Evolutionary conservation across 2,113 vertebrate species (phyloP).

Genomic region (Cynocephalus volans): DNA sequence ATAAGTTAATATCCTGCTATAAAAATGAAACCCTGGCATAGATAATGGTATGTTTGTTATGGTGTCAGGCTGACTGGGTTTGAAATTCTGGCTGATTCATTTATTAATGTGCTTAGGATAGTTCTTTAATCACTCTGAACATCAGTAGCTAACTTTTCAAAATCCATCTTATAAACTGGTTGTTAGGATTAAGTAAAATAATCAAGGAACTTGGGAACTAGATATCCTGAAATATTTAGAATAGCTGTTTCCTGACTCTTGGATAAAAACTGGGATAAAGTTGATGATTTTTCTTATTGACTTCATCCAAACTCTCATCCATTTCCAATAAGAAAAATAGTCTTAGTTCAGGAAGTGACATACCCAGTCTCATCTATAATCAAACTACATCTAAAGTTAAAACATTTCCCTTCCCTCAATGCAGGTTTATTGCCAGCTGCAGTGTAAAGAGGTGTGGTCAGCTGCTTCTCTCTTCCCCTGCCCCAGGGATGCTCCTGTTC

Average conservation of each 20-base stretch:
- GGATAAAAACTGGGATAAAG: background rate
- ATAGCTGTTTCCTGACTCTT: background rate
- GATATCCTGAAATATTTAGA: background rate
- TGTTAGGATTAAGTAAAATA: background rate
- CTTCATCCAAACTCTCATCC: background rate
- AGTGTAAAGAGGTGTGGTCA: background rate
- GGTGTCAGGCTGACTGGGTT: background rate
- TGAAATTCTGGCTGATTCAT: background rate
- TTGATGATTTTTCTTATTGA: background rate
- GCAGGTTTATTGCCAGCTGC: background rate
- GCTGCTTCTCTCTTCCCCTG: background rate
- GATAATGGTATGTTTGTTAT: background rate
- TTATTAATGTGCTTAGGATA: background rate
- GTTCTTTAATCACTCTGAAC: background rate
- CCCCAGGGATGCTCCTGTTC: background rate
- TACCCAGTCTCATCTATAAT: background rate
- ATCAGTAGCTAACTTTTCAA: background rate
- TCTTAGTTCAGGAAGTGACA: background rate
- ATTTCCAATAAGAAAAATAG: background rate
- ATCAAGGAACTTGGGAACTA: background rate
- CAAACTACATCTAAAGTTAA: background rate
- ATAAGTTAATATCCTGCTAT: background rate
- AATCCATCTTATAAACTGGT: background rate
- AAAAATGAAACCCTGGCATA: background rate
- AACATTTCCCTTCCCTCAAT: background rate